Conservation (phyloP, 2,797 vertebrate species). For the Poecilia gillii region DNA sequence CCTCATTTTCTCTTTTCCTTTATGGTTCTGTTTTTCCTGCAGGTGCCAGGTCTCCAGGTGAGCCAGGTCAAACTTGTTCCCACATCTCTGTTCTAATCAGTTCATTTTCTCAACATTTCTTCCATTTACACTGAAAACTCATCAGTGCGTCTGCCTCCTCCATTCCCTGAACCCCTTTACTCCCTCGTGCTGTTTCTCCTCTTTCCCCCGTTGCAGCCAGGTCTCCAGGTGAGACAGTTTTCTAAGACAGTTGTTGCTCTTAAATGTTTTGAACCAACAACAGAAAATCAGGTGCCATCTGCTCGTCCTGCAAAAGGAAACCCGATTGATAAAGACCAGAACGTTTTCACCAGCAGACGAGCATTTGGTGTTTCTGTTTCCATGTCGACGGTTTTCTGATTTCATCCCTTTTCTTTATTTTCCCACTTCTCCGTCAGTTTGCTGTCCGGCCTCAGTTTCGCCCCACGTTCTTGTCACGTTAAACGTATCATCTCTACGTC, state of each 20-base stretch:
- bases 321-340: slow-evolving; percentile 11
- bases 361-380: slow-evolving; percentile 63
- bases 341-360: slow-evolving; percentile 23
- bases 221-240: slow-evolving; percentile 77
- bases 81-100: slow-evolving; percentile 28
- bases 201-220: slow-evolving; percentile 67
- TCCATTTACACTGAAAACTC: slow-evolving; percentile 39
- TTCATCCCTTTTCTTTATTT: slow-evolving; percentile 40
- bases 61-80: slow-evolving; percentile 70
- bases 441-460: slow-evolving; percentile 25
- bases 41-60: slow-evolving; percentile 82
- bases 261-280: slow-evolving; percentile 24
- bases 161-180: background rate
- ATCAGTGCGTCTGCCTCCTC: slow-evolving; percentile 13
- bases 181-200: slow-evolving; percentile 29
- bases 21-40: slow-evolving; percentile 51
- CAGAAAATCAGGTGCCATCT: slow-evolving; percentile 63
- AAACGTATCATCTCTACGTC: slow-evolving; percentile 24
- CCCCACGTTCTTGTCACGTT: slow-evolving; percentile 21
- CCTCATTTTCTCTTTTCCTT: slow-evolving; percentile 52
- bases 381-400: slow-evolving; percentile 25
- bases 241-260: slow-evolving; percentile 15
- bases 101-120: slow-evolving; percentile 21
- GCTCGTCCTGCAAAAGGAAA: slow-evolving; percentile 27
- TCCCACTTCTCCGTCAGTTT: slow-evolving; percentile 26